A percentile compares a stretch with the other conserved stretches of the same genome.
phyloP scores from a whole-genome alignment of 2,797 vertebrate species.

The Hylomyscus alleni region DNA sequence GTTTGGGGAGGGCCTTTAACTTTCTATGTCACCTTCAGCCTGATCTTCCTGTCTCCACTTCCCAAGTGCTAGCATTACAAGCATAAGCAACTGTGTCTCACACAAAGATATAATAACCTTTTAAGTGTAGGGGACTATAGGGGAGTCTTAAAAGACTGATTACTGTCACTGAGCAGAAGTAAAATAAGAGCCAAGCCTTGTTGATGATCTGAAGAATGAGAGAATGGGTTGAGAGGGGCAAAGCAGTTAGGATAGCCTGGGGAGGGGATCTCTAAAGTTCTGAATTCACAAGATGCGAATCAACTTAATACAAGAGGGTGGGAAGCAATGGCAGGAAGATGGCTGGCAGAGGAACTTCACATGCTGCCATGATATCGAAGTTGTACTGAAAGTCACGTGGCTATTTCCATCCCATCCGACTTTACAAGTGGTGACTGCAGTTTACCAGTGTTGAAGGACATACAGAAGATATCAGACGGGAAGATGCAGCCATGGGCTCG shows the following conservation, averaged over 20 bases:
- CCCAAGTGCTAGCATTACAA: background rate
- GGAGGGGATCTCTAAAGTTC: background rate
- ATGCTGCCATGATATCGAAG: background rate
- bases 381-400: too few species aligned
- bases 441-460: background rate
- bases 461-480: background rate
- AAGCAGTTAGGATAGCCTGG: background rate
- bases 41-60: background rate
- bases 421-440: background rate
- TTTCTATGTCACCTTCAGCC: background rate
- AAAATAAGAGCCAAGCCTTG: background rate
- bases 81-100: too few species aligned
- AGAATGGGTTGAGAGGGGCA: background rate
- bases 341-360: background rate
- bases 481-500: background rate
- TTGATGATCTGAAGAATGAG: background rate
- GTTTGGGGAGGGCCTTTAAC: background rate
- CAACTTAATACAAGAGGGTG: background rate
- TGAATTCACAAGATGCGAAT: background rate
- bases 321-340: background rate
- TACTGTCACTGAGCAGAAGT: background rate
- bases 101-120: background rate
- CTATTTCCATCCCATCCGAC: background rate
- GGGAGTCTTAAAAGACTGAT: background rate
- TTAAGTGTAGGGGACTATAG: background rate